phyloP scores from a whole-genome alignment of 2,888 invertebrate genomes.

The Chironomus riparius region DNA sequence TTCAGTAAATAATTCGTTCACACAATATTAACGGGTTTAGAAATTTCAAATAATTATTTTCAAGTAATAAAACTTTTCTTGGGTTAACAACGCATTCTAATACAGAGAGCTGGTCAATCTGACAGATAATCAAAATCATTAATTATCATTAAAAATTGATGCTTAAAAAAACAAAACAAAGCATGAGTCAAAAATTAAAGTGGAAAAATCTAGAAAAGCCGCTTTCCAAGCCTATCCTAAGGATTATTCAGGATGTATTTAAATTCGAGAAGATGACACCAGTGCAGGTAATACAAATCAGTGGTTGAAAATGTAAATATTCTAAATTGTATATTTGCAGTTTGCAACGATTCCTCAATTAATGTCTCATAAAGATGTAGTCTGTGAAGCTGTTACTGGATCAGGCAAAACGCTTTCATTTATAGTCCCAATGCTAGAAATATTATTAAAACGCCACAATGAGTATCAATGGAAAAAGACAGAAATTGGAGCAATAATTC shows the following conservation, averaged over 20 bases:
- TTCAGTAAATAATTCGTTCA: too few relatives aligned
- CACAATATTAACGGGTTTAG: too few relatives aligned
- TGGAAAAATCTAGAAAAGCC: constrained; percentile 43
- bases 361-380: constrained; percentile 87
- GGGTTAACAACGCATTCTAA: too few relatives aligned
- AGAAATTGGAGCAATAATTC: constrained; percentile 78
- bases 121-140: neutral
- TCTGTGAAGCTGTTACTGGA: constrained; percentile 96
- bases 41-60: too few relatives aligned
- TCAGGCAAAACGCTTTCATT: constrained; percentile 98
- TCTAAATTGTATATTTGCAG: constrained; percentile 42
- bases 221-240: constrained; percentile 46
- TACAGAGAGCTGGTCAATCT: too few relatives aligned
- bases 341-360: constrained; percentile 84
- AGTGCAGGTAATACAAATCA: constrained; percentile 40
- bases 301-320: neutral
- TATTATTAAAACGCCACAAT: constrained; percentile 55
- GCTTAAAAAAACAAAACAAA: neutral
- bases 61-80: too few relatives aligned
- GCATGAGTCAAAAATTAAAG: constrained; percentile 33
- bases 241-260: constrained; percentile 44
- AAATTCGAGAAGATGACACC: constrained; percentile 51
- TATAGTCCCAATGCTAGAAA: constrained; percentile 82
- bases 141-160: neutral
- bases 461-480: constrained; percentile 56